Evolutionary conservation across 2,797 vertebrate species (phyloP), one percentile per base, ranked within the genome.

Genomic region (Enteromius unitaeniatus): DNA sequence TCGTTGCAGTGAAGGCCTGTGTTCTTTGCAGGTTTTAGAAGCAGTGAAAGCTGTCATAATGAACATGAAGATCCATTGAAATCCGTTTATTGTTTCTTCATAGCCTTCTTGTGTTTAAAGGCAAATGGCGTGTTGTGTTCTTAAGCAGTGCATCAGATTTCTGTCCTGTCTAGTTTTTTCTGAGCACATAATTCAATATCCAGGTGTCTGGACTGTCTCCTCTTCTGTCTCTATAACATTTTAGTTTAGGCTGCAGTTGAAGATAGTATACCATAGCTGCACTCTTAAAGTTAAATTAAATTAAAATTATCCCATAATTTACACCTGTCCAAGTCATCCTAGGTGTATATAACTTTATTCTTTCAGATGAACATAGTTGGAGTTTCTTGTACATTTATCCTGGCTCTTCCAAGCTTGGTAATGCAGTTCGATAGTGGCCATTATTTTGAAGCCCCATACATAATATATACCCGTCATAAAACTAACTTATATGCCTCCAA

Each of bases 101-200:
- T 37, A 77, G 31, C 49, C 37, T 4, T 67, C 37, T 42, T 45
- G 31, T 47, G 62, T 83, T 75, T 75, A 65, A 65, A 34, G 11
- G 45, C n/a, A 65, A 28, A 73, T 15, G 17, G 14, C 17, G 6
- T 81, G 45, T 67, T 65, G 7, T 68, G 47, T 83, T 82, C 47
- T 68, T 68, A 76, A 68, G 47, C 31, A 76, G 34, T 68, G 47
- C 72, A 68, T 76, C 62, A 68, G 81, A 55, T 76, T 83, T 76
- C 62, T 34, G 47, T 40, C 62, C 47, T 6, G 19, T 45, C 81
- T 76, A 11, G 11, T 68, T 40, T 75, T 34, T 17, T 58, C 72
- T 76, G 19, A 76, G 49, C 15, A 67, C 49, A 68, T 82, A 82
- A 82, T 76, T 83, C 62, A 76, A 76, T 68, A 68, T 76, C 34